phyloP scores from a whole-genome alignment of 2,113 vertebrate species.

The human region DNA sequence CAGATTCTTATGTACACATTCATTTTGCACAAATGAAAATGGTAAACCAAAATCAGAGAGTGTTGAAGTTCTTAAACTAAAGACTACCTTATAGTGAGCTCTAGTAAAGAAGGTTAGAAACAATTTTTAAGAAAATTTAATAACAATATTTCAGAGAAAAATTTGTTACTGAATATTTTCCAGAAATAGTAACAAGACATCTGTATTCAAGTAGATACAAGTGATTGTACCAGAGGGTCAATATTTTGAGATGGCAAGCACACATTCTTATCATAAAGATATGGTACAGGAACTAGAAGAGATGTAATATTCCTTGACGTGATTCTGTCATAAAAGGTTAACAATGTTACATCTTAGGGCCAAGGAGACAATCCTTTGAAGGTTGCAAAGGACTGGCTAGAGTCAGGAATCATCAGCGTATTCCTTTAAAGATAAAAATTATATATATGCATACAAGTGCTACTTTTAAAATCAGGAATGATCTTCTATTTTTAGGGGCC shows the following conservation, averaged over 20 bases:
- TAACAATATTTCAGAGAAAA: neutral
- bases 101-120: neutral
- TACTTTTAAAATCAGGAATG: neutral
- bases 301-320: neutral
- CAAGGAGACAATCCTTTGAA: neutral
- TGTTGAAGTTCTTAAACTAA: neutral
- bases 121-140: neutral
- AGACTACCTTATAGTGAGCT: neutral
- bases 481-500: neutral
- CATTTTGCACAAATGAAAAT: neutral
- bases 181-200: neutral
- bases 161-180: neutral
- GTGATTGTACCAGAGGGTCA: neutral
- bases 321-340: slow-evolving; percentile 32
- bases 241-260: slow-evolving; percentile 9
- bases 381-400: neutral
- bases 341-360: neutral
- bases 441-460: neutral
- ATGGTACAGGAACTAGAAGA: neutral
- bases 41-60: neutral
- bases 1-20: neutral
- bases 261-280: neutral
- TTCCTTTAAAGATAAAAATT: neutral
- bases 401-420: neutral
- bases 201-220: neutral